Evolutionary conservation across 2,113 vertebrate species (phyloP), one percentile per base, ranked within the genome.

Genomic region (Colaptes auratus): DNA sequence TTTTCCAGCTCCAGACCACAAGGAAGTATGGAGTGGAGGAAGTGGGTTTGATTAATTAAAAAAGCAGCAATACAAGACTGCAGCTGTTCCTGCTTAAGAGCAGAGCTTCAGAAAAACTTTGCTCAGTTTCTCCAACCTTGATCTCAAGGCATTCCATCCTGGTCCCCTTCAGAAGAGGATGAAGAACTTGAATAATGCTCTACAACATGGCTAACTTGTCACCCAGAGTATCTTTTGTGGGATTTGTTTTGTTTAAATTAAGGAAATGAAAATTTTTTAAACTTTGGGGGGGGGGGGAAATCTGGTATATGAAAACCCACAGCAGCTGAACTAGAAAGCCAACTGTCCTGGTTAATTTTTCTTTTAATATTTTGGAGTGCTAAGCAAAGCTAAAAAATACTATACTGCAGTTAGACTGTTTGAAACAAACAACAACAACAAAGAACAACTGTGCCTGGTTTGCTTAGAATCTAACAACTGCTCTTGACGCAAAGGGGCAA

Each of bases 51-150:
- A 77, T 77, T 84, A 95, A 96, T 94, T 95, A 94, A 94, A 92
- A 93, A 73, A 83, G 61, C 46, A 79, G 88, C 55, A 83, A 12
- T 28, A 17, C 35, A 82, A 59, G 61, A 74, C 46, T 88, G 73
- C 93, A 96, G 95, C 92, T 95, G 90, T 77, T 95, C 77, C 83
- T 84, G 90, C 76, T 96, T 94, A 96, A 92, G 83, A 48, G 66
- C 31, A 86, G 19, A 86, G 89, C 61, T 79, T 88, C 66, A 74
- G 80, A 67, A 92, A 52, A 86, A 92, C 76, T 88, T 79, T 6
- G 30, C 53, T 91, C 83, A 83, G 69, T 73, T 83, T 86, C 50
- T 81, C 79, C 31, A 86, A 21, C 65, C 76, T 86, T 82, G 72
- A 67, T 83, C 69, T 91, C 23, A 60, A 81, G 42, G 69, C 76